These are phyloP conservation scores for Apotomis capreana DNA, from an alignment of 2,888 invertebrate species.

Conservation along the genomic window DNA sequence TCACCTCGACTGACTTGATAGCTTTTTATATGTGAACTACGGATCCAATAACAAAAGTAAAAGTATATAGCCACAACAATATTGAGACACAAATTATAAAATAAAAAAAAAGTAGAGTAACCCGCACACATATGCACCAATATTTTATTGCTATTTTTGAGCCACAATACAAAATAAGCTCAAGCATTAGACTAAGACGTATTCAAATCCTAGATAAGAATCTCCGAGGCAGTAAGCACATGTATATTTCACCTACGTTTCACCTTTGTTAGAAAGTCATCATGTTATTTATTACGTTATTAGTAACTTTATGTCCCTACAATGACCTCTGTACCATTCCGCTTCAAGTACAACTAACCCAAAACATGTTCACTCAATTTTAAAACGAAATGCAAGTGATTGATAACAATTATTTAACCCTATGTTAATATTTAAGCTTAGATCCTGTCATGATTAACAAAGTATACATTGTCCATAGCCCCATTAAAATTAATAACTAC, in stretches of 20 bases:
- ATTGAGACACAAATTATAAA: conserved; percentile 6
- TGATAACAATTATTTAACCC: not conserved
- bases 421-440: conserved; percentile 5
- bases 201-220: not conserved
- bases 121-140: conserved; percentile 3
- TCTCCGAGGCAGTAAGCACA: not conserved
- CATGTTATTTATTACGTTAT: too few relatives aligned
- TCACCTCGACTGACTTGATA: not conserved
- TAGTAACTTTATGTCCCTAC: too few relatives aligned
- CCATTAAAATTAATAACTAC: conserved; percentile 28
- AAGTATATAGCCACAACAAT: conserved; percentile 15
- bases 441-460: conserved; percentile 30
- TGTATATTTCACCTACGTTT: too few relatives aligned
- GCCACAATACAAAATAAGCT: conserved; percentile 3
- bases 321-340: too few relatives aligned
- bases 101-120: not conserved
- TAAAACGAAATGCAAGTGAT: not conserved
- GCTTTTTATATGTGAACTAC: conserved; percentile 13
- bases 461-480: conserved; percentile 26
- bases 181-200: not conserved
- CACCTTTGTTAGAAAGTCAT: too few relatives aligned
- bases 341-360: not conserved
- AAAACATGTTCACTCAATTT: not conserved
- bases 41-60: conserved; percentile 20
- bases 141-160: conserved; percentile 1